Base-by-base conservation (phyloP, 2,797 vertebrate species). In the Spinus olivaceus region DNA sequence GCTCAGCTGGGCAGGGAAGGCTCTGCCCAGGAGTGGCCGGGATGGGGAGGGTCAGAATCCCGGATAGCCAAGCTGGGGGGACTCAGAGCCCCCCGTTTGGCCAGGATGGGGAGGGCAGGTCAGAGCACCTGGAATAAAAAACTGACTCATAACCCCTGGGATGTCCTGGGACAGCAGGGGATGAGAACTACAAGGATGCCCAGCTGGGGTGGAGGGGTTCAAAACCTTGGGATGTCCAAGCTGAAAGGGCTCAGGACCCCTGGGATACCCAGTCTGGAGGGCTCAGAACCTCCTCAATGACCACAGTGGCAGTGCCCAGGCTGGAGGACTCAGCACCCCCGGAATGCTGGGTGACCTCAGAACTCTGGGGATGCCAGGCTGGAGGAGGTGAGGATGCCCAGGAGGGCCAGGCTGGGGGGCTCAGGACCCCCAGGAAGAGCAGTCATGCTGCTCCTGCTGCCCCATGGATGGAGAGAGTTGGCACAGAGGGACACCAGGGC, bases 391-490 rank as follows among this genome's bases (percentile, higher is more conserved):
- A 42, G 41, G 41, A 19, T 42, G 41, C 41, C 41, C 41, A 42
- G 41, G 41, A 42, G 41, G 41, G 41, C 27, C 53, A n/a, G 33
- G 41, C 49, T 71, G 39, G 8, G 18, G 35, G 23, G 17, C 13
- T 74, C 53, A 57, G 77, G 2, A 60, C 2, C 6, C 13, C n/a
- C 1, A 0, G 27, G 20, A 71, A 61, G 19, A 46, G 27, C 11
- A 19, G 12, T 1, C 0, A 0, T 19, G n/a, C 22, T 61, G 65
- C 10, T 71, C 2, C 33, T 54, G 65, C 4, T 32, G 28, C 9
- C 8, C 25, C 23, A 0, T 1, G 42, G 25, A 2, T 2, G 12
- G 25, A 10, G 8, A 14, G 9, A 42, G n/a, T 16, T 0, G 2
- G 19, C 50, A 35, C 2, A 44, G 70, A 44, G 24, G 28, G 19